Evolutionary conservation across 2,888 invertebrate species (phyloP).

Genomic region (Griposia aprilina): DNA sequence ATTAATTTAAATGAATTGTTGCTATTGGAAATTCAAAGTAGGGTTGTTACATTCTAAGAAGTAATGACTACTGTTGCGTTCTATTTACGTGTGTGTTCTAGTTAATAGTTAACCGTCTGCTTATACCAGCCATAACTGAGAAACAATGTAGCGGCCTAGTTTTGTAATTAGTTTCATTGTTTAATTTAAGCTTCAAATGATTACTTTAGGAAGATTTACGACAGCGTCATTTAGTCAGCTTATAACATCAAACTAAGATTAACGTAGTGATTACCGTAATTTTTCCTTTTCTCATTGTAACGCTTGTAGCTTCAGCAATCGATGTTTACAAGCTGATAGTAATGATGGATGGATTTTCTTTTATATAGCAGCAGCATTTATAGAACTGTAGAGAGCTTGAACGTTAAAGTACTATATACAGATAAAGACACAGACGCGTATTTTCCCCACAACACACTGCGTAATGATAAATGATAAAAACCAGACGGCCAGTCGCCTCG

Average conservation of each 20-base stretch:
- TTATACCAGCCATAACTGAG: neutral
- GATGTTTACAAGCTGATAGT: neutral
- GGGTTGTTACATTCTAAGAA: constrained; percentile 23
- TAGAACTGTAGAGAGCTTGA: constrained; percentile 15
- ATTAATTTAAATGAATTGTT: neutral
- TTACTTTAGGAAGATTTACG: neutral
- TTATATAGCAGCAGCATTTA: no score
- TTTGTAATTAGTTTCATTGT: neutral
- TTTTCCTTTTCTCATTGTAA: no score
- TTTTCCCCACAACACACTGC: constrained; percentile 19
- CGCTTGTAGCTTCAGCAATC: neutral
- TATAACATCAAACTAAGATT: neutral
- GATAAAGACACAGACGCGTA: constrained; percentile 25
- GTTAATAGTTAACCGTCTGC: neutral
- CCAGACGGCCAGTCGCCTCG: constrained; percentile 52
- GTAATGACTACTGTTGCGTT: neutral
- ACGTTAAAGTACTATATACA: constrained; percentile 25
- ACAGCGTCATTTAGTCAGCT: no score
- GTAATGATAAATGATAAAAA: constrained; percentile 48
- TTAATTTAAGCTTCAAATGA: neutral
- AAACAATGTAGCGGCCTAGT: neutral
- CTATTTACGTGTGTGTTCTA: constrained; percentile 18
- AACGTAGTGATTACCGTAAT: no score
- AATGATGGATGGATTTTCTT: neutral
- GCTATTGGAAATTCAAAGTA: neutral